Conservation (phyloP, 2,113 vertebrate species). For the Ciconia maguari region DNA sequence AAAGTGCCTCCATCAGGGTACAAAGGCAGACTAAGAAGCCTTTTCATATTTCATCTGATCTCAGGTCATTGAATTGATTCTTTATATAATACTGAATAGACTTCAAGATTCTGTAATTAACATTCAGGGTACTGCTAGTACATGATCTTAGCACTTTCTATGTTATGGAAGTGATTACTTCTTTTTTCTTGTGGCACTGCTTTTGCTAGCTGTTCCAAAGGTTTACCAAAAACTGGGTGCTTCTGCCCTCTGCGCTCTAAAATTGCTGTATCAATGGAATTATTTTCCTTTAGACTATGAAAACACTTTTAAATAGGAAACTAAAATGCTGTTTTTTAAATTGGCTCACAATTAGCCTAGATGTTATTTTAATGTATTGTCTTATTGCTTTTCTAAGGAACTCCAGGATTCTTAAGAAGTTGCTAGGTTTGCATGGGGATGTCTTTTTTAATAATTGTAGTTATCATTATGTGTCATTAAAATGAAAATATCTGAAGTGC, state of each 20-base stretch:
- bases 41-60: constrained; percentile 47
- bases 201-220: neutral
- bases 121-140: neutral
- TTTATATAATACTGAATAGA: constrained; percentile 16
- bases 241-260: neutral
- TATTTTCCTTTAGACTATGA: neutral
- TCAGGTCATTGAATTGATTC: constrained; percentile 35
- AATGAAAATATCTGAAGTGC: constrained; percentile 45
- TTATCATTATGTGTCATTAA: constrained; percentile 51
- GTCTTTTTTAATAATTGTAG: constrained; percentile 49
- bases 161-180: neutral
- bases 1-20: constrained; percentile 3
- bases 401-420: constrained; percentile 27
- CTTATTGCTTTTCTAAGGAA: constrained; percentile 18
- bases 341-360: constrained; percentile 10
- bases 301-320: constrained; percentile 31
- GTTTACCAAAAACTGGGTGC: neutral
- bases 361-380: constrained; percentile 44
- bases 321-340: constrained; percentile 20
- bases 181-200: neutral
- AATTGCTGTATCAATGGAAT: neutral
- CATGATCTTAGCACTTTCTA: neutral
- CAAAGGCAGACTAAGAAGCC: constrained; percentile 26
- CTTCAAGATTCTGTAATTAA: constrained; percentile 47
- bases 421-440: constrained; percentile 1